Evolutionary conservation across 2,888 invertebrate species (phyloP), one percentile per base, ranked within the genome.

Genomic region (Sminthurinus aureus): DNA sequence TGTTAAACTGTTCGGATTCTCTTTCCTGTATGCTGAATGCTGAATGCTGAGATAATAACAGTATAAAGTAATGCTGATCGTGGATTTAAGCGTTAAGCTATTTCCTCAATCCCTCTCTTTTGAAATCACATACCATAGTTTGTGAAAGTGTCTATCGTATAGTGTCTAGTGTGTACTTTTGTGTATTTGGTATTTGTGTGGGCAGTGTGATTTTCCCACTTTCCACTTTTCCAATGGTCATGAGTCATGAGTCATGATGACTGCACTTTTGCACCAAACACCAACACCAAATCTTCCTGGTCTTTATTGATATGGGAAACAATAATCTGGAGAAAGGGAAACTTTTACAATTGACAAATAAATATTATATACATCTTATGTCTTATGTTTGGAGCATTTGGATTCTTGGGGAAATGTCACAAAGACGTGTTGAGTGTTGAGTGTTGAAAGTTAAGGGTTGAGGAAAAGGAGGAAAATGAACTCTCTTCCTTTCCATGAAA

Each of bases 231-330:
- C 18, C 58, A 15, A 13, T 58, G 13, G 15, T 58, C 58, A n/a
- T n/a, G n/a, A n/a, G n/a, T n/a, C n/a, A n/a, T n/a, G n/a, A n/a
- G n/a, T n/a, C n/a, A 58, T 15, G 18, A 18, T 15, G 58, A 11
- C 13, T 13, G 58, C 13, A 58, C 13, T n/a, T n/a, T n/a, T n/a
- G n/a, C n/a, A n/a, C n/a, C n/a, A n/a, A n/a, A n/a, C n/a, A n/a
- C 58, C 0, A 18, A 18, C 9, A 58, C 15, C 13, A 58, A 58
- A 58, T 58, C 78, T 78, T 78, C 12, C 78, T 78, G 18, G 18
- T 71, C 80, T 80, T 80, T 80, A 80, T 80, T 69, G 80, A 71
- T 69, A 80, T 80, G 12, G 52, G 50, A 52, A 26, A 50, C 80
- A 50, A 80, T 80, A 80, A 80, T 52, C 71, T 80, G 69, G 22